Evolutionary conservation across 1,140 invertebrate species (phyloP).

Genomic region (Rhopalosiphum maidis): DNA sequence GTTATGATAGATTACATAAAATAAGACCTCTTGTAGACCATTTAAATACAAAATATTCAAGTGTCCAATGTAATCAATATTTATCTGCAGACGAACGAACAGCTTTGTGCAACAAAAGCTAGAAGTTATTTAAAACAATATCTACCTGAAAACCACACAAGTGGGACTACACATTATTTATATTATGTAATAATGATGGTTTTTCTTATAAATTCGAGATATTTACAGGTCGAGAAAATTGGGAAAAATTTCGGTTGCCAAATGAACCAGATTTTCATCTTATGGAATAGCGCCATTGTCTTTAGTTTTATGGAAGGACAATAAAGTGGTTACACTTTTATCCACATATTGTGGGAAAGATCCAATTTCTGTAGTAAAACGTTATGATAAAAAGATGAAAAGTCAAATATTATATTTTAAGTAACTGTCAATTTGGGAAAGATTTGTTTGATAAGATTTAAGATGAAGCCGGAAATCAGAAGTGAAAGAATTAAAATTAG

Average conservation of each 20-base stretch:
- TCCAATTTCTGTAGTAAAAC: neutral
- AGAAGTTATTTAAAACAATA: conserved; percentile 62
- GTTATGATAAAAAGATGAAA: conserved; percentile 62
- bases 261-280: conserved; percentile 7
- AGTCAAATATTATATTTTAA: too few species aligned
- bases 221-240: conserved; percentile 59
- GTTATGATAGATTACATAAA: conserved; percentile 56
- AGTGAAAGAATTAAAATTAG: too few species aligned
- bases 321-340: conserved; percentile 27
- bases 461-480: too few species aligned
- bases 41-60: conserved; percentile 45
- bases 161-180: conserved; percentile 62
- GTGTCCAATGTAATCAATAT: conserved; percentile 61
- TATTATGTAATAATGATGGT: conserved; percentile 59
- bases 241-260: neutral
- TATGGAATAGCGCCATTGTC: neutral
- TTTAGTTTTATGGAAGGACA: neutral
- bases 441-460: too few species aligned
- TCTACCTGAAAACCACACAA: conserved; percentile 62
- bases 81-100: conserved; percentile 62
- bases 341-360: neutral
- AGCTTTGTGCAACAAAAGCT: conserved; percentile 62
- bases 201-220: conserved; percentile 62
- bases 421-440: too few species aligned
- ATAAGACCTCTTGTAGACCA: conserved; percentile 53